Base-by-base conservation (phyloP, 2,113 vertebrate species). In the Pyxicephalus adspersus region DNA sequence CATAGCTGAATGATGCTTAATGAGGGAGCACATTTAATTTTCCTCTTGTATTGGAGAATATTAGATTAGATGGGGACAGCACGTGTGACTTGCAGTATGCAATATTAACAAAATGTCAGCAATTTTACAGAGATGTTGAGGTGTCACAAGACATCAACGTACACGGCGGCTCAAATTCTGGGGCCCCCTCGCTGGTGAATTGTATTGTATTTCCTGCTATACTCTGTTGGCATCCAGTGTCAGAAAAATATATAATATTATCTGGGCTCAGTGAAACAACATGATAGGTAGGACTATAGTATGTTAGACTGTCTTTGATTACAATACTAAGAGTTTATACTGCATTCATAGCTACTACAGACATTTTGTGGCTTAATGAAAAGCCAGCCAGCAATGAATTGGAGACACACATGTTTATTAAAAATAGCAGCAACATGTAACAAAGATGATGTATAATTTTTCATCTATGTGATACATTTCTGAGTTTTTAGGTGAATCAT, bases 1-100 rank as follows among this genome's bases (percentile, higher is more conserved):
- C 76, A 77, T 55, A 29, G 76, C 76, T 66, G 51, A 23, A 64
- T 67, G 64, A 64, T 19, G 76, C 63, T 77, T 66, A 66, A 77
- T 77, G 76, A 66, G 76, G 76, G 61, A 66, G 76, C 76, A 52
- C 64, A 66, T 67, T 66, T 77, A 57, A 77, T 77, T 77, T 66
- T 63, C 64, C 63, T 57, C 45, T 65, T 77, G n/a, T 67, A 65
- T 77, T 66, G 34, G 63, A 19, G 64, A 65, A 65, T 67, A 77
- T 65, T 55, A 77, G 63, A 77, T 77, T 66, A 55, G 31, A 55
- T 34, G 5, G 45, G 25, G 64, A 23, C 64, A 66, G 23, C 51
- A 57, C 63, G 26, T 65, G 76, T 34, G 63, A 20, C 8, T 38
- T 55, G 29, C 20, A 1, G 34, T 13, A 22, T 51, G 34, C 18